Conservation (phyloP, 2,797 vertebrate genomes). For the Heteromormyrus szaboi region DNA sequence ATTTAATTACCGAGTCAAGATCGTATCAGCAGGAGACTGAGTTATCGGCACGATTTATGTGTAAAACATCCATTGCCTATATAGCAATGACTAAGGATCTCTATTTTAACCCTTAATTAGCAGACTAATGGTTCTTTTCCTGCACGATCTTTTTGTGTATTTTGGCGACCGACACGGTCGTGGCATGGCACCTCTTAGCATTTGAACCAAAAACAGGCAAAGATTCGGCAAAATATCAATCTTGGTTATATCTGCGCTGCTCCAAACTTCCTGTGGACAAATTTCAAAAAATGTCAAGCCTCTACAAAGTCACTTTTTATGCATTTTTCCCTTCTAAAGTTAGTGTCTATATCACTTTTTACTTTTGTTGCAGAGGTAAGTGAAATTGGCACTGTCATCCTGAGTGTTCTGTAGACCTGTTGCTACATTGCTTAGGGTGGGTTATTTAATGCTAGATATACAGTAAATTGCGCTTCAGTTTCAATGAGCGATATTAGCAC, state of each 20-base stretch:
- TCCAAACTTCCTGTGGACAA: neutral
- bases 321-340: neutral
- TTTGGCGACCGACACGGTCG: neutral
- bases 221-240: neutral
- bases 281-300: neutral
- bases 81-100: neutral
- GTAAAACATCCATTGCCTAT: neutral
- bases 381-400: neutral
- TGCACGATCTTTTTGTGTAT: neutral
- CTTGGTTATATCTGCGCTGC: neutral
- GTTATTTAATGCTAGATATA: neutral
- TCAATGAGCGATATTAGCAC: neutral
- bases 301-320: neutral
- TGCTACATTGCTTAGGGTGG: neutral
- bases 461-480: neutral
- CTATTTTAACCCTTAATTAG: neutral
- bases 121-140: neutral
- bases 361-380: neutral
- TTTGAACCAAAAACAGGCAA: neutral
- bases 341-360: neutral
- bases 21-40: conserved; percentile 1
- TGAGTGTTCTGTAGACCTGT: neutral
- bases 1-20: neutral
- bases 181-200: neutral
- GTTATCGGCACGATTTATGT: neutral